Conservation (phyloP, 2,797 vertebrate species). For the Alcedo quadribrachys region DNA sequence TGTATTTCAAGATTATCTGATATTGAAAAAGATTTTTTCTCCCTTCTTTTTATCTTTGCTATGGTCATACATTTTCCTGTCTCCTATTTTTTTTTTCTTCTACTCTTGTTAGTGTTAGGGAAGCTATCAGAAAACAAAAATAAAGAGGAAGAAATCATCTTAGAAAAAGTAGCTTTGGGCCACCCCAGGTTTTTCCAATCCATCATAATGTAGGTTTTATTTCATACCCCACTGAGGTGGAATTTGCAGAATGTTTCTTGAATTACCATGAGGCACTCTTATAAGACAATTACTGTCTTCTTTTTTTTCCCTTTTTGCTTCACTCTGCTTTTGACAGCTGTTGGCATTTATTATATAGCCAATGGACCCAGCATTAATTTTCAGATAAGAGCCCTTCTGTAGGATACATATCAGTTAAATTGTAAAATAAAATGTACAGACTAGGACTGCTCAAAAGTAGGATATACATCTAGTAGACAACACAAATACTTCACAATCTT, state of each 20-base stretch:
- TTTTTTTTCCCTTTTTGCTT: constrained; percentile 58
- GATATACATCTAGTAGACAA: not conserved
- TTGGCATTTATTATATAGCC: constrained; percentile 37
- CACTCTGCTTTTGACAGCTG: constrained; percentile 60
- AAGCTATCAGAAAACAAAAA: constrained; percentile 69
- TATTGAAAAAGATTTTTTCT: constrained; percentile 48
- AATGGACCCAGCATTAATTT: not conserved
- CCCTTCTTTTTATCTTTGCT: not conserved
- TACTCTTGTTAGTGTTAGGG: constrained; percentile 41
- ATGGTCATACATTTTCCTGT: constrained; percentile 57
- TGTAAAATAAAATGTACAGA: not conserved
- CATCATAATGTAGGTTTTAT: constrained; percentile 62
- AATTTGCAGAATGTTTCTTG: constrained; percentile 81
- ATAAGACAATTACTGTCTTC: constrained; percentile 83
- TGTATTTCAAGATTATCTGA: constrained; percentile 67
- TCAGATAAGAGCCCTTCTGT: not conserved
- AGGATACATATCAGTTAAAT: constrained; percentile 11
- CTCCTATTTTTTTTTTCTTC: not conserved
- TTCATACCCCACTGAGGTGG: constrained; percentile 70
- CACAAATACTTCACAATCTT: not conserved
- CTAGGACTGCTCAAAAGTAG: not conserved
- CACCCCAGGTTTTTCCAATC: constrained; percentile 75
- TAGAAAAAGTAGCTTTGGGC: constrained; percentile 76
- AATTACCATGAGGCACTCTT: constrained; percentile 75
- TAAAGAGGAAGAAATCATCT: constrained; percentile 80